These are phyloP conservation scores for Drosophila pachea DNA, from an alignment of 1,140 invertebrate species.

Conservation along the genomic window DNA sequence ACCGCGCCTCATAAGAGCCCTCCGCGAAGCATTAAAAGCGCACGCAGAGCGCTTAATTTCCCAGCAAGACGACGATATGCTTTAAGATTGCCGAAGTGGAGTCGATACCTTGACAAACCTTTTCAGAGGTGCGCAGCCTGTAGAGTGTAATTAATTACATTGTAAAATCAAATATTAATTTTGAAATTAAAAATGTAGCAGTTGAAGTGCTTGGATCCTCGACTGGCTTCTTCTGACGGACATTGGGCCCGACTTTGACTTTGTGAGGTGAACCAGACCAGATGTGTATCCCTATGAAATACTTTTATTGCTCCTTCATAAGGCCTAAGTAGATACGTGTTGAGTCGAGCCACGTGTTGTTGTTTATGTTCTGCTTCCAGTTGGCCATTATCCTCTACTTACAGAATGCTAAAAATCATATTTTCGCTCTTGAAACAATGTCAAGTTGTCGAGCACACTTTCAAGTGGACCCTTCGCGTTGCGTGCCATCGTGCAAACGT, in stretches of 20 bases:
- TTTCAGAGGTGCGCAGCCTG: background rate
- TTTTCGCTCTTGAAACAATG: constrained; percentile 72
- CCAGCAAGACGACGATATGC: constrained; percentile 1
- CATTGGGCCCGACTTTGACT: background rate
- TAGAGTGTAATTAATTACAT: constrained; percentile 19
- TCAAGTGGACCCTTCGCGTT: constrained; percentile 48
- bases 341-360: constrained; percentile 36
- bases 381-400: constrained; percentile 45
- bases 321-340: constrained; percentile 7
- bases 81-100: constrained; percentile 5
- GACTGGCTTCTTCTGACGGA: background rate
- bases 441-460: constrained; percentile 67
- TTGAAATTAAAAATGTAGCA: background rate
- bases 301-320: constrained; percentile 26
- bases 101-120: constrained; percentile 7
- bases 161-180: constrained; percentile 19
- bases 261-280: background rate
- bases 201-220: background rate
- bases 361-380: constrained; percentile 30
- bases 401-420: constrained; percentile 60
- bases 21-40: constrained; percentile 6
- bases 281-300: constrained; percentile 22
- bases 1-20: constrained; percentile 14
- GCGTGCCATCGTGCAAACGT: constrained; percentile 46
- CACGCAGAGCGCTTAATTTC: constrained; percentile 20